Evolutionary conservation across 2,888 invertebrate species (phyloP), one percentile per base, ranked within the genome.

Genomic region (Hemicrepidius hirtus): DNA sequence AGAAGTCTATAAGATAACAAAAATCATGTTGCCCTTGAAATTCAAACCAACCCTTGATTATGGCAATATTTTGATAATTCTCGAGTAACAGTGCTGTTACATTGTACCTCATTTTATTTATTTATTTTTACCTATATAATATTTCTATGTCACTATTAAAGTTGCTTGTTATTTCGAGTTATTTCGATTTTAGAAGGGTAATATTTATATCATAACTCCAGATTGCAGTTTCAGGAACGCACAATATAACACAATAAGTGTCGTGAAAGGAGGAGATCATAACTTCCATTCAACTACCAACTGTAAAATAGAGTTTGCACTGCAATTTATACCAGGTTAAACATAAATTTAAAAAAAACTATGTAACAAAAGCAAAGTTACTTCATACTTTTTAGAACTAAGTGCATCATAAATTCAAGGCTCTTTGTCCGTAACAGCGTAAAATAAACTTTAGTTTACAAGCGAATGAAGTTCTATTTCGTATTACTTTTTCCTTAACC

Each of bases 321-420:
- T 21, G 28, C 12, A 28, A 53, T 53, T 53, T 53, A 53, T 53
- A 32, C 24, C 21, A 53, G 12, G 21, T 53, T 13, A 24, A 24
- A 28, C 28, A 53, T 53, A 50, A 50, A 53, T 53, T 21, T 53
- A n/a, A 3, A 53, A 16, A 28, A 53, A 53, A 53, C 53, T 53
- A 53, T 53, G 28, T 53, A 28, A 53, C 53, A 53, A 53, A 53
- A 53, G 53, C 28, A 13, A 21, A 53, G 28, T 53, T 53, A 53
- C 53, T 28, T 53, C 13, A 28, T 32, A 53, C 53, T 53, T 53
- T 53, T 53, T 53, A 53, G 12, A 21, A 53, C 21, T 53, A 28
- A 53, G 53, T 53, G 53, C 53, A 53, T 13, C 53, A 53, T 53
- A 53, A 53, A 53, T 53, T 28, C 53, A 24, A 24, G 24, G 13